These are phyloP conservation scores for Phaenicophaeus curvirostris DNA, from an alignment of 2,797 vertebrate species.

Conservation along the genomic window DNA sequence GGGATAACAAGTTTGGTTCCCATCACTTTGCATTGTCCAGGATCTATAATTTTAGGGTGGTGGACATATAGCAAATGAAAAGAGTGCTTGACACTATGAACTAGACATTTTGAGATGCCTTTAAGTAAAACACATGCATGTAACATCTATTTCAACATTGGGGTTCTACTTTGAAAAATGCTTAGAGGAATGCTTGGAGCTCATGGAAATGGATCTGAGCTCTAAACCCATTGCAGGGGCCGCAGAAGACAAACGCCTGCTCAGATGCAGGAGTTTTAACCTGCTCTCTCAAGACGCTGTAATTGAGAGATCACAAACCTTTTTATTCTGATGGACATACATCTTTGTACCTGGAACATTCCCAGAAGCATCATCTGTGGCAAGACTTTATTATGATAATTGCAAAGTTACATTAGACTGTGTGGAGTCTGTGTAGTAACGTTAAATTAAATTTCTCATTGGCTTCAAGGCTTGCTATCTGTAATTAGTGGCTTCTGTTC, in stretches of 20 bases:
- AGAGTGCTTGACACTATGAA: background rate
- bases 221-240: background rate
- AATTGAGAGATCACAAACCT: background rate
- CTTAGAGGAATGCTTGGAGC: background rate
- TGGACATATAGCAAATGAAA: background rate
- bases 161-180: background rate
- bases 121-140: background rate
- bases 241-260: background rate
- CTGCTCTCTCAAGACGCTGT: background rate
- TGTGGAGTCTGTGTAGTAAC: slow-evolving; percentile 38
- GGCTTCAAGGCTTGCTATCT: slow-evolving; percentile 63
- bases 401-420: slow-evolving; percentile 50
- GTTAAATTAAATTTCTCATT: slow-evolving; percentile 67
- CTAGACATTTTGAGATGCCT: background rate
- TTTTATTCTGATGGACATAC: background rate
- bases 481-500: slow-evolving; percentile 77
- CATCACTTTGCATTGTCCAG: background rate
- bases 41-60: background rate
- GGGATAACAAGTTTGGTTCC: background rate
- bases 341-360: slow-evolving; percentile 25
- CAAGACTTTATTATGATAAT: slow-evolving; percentile 62
- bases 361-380: slow-evolving; percentile 26
- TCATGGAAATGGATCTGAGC: too few species aligned
- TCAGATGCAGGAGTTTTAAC: background rate
- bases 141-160: background rate